These are phyloP conservation scores for Pimephales promelas DNA, from an alignment of 2,113 vertebrate genomes.

Conservation along the genomic window DNA sequence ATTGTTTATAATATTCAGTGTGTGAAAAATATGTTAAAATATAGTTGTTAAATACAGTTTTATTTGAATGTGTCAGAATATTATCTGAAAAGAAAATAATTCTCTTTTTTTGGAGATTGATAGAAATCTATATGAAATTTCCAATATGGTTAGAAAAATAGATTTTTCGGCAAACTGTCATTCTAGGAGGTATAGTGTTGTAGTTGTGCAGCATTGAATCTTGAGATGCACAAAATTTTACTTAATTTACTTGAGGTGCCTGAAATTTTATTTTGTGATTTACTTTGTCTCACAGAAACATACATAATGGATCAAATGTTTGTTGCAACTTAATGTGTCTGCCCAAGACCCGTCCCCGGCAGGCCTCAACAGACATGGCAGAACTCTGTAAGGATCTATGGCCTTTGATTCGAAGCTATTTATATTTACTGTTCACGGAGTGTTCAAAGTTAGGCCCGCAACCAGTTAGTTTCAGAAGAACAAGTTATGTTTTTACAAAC, in stretches of 20 bases:
- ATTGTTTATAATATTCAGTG: not conserved
- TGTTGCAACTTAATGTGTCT: conserved; percentile 14
- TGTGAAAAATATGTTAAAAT: not conserved
- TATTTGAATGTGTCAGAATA: too few relatives aligned
- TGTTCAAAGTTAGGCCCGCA: not conserved
- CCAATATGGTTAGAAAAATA: not conserved
- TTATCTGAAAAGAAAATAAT: too few relatives aligned
- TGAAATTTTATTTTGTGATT: conserved; percentile 8
- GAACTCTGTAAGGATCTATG: not conserved
- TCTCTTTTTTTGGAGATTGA: too few relatives aligned
- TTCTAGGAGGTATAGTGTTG: not conserved
- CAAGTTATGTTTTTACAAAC: not conserved
- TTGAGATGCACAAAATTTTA: not conserved
- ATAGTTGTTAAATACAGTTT: too few relatives aligned
- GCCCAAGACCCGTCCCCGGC: not conserved
- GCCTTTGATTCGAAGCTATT: not conserved
- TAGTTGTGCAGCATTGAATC: not conserved
- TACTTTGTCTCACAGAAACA: not conserved
- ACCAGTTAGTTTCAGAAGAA: conserved; percentile 1
- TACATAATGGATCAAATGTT: conserved; percentile 16
- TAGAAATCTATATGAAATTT: not conserved
- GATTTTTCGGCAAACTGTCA: not conserved
- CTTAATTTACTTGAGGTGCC: too few relatives aligned
- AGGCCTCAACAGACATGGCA: not conserved
- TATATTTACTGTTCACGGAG: conserved; percentile 13